Evolutionary conservation across 2,888 invertebrate species (phyloP).

Genomic region (Altica lythri): DNA sequence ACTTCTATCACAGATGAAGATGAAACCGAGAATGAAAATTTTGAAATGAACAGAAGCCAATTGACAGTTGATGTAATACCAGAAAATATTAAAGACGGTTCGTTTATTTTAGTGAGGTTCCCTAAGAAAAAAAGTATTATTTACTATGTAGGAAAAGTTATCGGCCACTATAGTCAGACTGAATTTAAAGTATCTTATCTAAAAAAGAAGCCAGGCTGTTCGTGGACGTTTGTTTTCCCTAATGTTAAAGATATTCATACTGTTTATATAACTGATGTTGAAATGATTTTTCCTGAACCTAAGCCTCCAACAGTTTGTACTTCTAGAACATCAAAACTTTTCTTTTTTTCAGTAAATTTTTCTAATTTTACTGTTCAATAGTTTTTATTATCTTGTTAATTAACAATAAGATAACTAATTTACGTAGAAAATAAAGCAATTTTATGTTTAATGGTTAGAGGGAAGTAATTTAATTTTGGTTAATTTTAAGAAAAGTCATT

Average conservation of each 20-base stretch:
- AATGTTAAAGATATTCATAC: constrained; percentile 5
- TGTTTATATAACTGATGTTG: constrained; percentile 7
- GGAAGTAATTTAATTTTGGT: too few species aligned
- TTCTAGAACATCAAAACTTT: constrained; percentile 11
- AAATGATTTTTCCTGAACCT: constrained; percentile 8
- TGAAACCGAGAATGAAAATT: too few species aligned
- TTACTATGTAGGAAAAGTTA: constrained; percentile 12
- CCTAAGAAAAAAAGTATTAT: constrained; percentile 12
- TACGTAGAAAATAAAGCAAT: too few species aligned
- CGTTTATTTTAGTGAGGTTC: constrained; percentile 15
- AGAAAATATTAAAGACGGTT: constrained; percentile 8
- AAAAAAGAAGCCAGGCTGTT: constrained; percentile 8
- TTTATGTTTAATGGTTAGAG: too few species aligned
- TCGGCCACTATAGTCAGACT: constrained; percentile 3
- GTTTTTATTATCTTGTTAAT: too few species aligned
- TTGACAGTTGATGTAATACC: constrained; percentile 5
- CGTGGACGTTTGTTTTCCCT: constrained; percentile 15
- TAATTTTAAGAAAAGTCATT: too few species aligned
- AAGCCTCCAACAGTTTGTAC: background rate
- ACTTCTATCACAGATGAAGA: too few species aligned
- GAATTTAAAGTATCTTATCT: constrained; percentile 9
- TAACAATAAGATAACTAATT: too few species aligned
- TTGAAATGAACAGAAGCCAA: too few species aligned
- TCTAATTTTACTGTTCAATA: constrained; percentile 18
- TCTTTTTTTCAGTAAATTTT: constrained; percentile 7